Evolutionary conservation across 2,113 vertebrate species (phyloP), one percentile per base, ranked within the genome.

Genomic region (Percina caprodes): DNA sequence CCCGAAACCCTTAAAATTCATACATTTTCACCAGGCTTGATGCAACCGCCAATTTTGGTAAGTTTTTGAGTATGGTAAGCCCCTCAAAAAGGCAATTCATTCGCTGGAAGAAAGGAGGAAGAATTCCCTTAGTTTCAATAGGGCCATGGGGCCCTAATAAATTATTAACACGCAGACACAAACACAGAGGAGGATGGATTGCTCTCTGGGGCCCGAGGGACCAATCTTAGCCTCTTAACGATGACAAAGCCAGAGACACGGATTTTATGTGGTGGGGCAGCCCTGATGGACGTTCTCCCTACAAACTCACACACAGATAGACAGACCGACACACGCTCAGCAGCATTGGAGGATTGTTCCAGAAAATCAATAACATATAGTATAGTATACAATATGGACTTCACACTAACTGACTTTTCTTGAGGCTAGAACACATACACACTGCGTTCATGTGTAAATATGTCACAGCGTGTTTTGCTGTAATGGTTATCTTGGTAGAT

Each of bases 171-270:
- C 5, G 0, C 30, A 46, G 23, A 39, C 18, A 77, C 51, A 79
- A 70, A 54, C 14, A 30, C 24, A 48, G 24, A 33, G 61, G 24
- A 52, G 58, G 72, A 19, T 80, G 68, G 48, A 78, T 83, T 77
- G 80, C 58, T 78, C 60, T 61, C 33, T 6, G 30, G 39, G 24
- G 35, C 74, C 77, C 0, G 30, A n/a, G 79, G 69, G 79, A 80
- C 46, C 13, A 12, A 84, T 86, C 61, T 67, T 59, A 70, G 85
- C 73, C 58, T 74, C 71, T 85, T 88, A 75, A 83, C 72, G 69
- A 79, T 46, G 82, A 77, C n/a, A 5, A 63, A 82, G 69, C 42
- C 69, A 71, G 62, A 67, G 59, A 80, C 78, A 87, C 69, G 77
- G 77, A 83, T 89, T 80, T 69, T 72, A 59, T 59, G 65, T 51